Evolutionary conservation across 2,113 vertebrate species (phyloP).

Genomic region (Zosterops hypoxanthus): DNA sequence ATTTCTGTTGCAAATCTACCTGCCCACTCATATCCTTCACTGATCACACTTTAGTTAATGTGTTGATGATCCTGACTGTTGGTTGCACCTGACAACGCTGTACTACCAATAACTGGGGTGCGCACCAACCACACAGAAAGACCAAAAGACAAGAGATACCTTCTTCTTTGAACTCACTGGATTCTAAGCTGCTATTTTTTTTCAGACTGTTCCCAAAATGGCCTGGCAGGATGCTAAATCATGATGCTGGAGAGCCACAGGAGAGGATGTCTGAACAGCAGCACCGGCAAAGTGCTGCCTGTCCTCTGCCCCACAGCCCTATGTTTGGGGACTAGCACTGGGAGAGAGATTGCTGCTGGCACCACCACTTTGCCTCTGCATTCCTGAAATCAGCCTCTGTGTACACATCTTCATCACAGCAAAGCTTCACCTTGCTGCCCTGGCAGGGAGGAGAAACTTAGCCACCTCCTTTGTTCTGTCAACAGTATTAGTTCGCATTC

Average conservation of each 20-base stretch:
- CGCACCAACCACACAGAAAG: neutral
- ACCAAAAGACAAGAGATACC: neutral
- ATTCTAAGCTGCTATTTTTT: neutral
- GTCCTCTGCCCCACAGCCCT: neutral
- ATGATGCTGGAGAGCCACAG: neutral
- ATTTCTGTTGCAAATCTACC: neutral
- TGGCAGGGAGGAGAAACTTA: neutral
- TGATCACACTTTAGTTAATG: neutral
- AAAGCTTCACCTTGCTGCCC: neutral
- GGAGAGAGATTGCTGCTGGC: neutral
- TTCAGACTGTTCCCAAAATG: neutral
- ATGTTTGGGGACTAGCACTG: neutral
- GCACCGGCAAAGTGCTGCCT: rapidly evolving
- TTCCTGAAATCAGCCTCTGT: neutral
- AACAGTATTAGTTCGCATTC: neutral
- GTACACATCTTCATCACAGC: rapidly evolving
- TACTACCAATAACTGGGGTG: neutral
- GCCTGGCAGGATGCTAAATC: neutral
- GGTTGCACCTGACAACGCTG: neutral
- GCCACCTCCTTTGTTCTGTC: neutral
- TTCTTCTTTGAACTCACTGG: neutral
- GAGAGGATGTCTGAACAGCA: neutral
- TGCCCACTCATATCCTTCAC: neutral
- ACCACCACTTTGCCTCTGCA: neutral
- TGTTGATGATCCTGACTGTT: neutral